Conservation (phyloP, 2,797 vertebrate genomes). For the Hapalemur alaotrensis region DNA sequence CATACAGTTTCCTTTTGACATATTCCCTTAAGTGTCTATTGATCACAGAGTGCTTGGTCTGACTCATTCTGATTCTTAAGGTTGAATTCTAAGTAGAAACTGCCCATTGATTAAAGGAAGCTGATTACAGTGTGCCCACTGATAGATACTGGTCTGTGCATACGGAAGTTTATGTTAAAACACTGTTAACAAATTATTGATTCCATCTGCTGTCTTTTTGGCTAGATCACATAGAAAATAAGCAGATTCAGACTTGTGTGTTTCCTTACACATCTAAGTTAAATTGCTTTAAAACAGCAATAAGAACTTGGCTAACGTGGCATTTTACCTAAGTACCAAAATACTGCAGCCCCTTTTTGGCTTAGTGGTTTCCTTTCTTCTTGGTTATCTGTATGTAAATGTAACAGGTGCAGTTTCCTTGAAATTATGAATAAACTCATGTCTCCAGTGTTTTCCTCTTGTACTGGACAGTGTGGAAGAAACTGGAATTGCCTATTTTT, state of each 20-base stretch:
- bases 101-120: not conserved
- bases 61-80: slow-evolving; percentile 1
- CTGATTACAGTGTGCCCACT: not conserved
- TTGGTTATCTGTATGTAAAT: slow-evolving; percentile 42
- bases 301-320: not conserved
- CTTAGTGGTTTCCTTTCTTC: slow-evolving; percentile 19
- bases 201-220: not conserved
- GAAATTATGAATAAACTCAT: slow-evolving; percentile 21
- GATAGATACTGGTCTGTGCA: not conserved
- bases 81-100: slow-evolving; percentile 22
- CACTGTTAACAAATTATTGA: not conserved
- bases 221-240: not conserved
- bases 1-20: not conserved
- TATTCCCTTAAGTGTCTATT: not conserved
- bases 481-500: not conserved
- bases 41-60: not conserved
- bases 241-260: not conserved
- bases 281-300: not conserved
- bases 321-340: not conserved
- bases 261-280: not conserved
- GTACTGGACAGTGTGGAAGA: not conserved
- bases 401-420: slow-evolving; percentile 20
- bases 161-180: not conserved
- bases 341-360: not conserved
- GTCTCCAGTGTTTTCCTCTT: not conserved